A percentile compares a stretch with the other conserved stretches of the same genome.
These are phyloP conservation scores for Caradrina clavipalpis DNA, from an alignment of 2,888 invertebrate species.

Conservation along the genomic window DNA sequence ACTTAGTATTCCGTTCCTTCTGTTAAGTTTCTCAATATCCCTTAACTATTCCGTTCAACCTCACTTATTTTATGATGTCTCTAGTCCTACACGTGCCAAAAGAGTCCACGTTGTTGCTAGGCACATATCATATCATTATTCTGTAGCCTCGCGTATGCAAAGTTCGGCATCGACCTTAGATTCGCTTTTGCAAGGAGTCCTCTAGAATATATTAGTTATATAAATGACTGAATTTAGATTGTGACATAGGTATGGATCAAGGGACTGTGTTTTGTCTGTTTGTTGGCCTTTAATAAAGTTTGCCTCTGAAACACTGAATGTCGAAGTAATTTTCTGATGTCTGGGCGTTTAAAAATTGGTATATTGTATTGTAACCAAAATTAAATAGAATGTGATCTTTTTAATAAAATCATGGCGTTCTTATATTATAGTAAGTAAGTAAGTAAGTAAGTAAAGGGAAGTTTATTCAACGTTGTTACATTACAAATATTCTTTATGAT, in stretches of 20 bases:
- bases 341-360: too few relatives aligned
- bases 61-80: constrained; percentile 24
- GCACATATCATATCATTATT: constrained; percentile 39
- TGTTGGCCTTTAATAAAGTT: neutral
- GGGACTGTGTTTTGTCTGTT: neutral
- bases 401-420: too few relatives aligned
- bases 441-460: too few relatives aligned
- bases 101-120: constrained; percentile 28
- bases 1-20: constrained; percentile 44
- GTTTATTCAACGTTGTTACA: too few relatives aligned
- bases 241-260: constrained; percentile 10
- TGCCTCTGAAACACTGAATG: neutral
- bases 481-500: too few relatives aligned
- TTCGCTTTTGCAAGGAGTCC: constrained; percentile 50
- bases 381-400: too few relatives aligned
- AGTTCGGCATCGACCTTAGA: constrained; percentile 63
- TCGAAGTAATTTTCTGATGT: neutral
- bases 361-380: too few relatives aligned
- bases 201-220: constrained; percentile 64
- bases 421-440: too few relatives aligned
- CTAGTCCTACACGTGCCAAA: constrained; percentile 43
- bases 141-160: constrained; percentile 61
- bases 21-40: constrained; percentile 45
- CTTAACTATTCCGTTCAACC: constrained; percentile 37
- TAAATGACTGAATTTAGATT: constrained; percentile 43